Evolutionary conservation across 2,888 invertebrate genomes (phyloP).

Genomic region (Pyrgus malvae): DNA sequence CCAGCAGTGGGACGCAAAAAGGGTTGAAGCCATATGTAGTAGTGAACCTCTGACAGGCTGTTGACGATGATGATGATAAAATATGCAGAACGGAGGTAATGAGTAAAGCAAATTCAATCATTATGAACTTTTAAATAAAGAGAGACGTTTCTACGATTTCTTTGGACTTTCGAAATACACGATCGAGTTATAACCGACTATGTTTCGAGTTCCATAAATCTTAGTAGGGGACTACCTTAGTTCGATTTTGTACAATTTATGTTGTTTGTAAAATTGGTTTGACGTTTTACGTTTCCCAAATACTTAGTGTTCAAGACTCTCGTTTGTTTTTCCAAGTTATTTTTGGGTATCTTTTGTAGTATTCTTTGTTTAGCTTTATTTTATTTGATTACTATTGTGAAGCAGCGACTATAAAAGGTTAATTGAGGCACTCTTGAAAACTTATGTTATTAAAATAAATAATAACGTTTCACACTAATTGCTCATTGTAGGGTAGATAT

Average conservation of each 20-base stretch:
- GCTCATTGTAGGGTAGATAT: no score
- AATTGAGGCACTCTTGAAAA: no score
- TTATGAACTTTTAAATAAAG: no score
- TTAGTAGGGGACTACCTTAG: slow-evolving; percentile 26
- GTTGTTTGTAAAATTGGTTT: slow-evolving; percentile 43
- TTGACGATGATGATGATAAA: no score
- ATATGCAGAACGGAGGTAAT: no score
- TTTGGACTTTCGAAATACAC: neutral
- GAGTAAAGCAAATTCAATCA: no score
- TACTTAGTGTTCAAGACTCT: slow-evolving; percentile 32
- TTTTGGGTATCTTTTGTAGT: neutral
- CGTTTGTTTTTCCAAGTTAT: slow-evolving; percentile 16
- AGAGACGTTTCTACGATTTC: no score
- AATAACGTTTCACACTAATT: no score
- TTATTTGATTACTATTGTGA: neutral
- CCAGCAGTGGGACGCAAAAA: no score
- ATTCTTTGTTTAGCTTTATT: neutral
- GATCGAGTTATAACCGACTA: slow-evolving; percentile 9
- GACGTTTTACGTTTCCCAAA: slow-evolving; percentile 49
- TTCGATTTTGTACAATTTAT: slow-evolving; percentile 47
- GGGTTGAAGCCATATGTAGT: no score
- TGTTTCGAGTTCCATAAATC: slow-evolving; percentile 28
- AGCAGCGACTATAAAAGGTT: neutral
- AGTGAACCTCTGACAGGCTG: no score
- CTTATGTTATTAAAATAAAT: no score